phyloP scores from a whole-genome alignment of 2,888 invertebrate genomes.

The Sthenelais limicola region DNA sequence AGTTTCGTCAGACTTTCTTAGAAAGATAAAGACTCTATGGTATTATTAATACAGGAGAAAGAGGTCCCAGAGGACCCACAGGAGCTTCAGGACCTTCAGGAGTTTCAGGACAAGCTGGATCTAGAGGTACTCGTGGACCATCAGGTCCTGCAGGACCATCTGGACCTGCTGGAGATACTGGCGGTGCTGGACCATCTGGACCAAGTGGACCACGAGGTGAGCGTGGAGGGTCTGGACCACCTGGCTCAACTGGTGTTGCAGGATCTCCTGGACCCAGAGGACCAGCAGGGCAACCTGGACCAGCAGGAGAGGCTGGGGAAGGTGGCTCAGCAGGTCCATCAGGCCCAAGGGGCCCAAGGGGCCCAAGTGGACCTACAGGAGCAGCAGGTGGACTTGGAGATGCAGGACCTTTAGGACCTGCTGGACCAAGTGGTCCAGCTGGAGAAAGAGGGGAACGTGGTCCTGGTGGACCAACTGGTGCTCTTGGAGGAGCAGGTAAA shows the following conservation, averaged over 20 bases:
- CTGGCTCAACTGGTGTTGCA: conserved; percentile 45
- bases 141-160: conserved; percentile 34
- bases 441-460: conserved; percentile 45
- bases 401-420: conserved; percentile 43
- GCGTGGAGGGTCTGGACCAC: conserved; percentile 47
- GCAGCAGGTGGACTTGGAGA: neutral
- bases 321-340: neutral
- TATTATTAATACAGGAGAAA: too few relatives aligned
- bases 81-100: conserved; percentile 39
- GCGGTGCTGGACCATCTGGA: conserved; percentile 38
- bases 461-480: conserved; percentile 34
- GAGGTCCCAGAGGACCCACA: neutral
- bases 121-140: conserved; percentile 40
- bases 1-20: neutral
- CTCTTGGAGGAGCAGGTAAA: conserved; percentile 33
- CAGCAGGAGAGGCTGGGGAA: neutral
- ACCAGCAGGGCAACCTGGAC: neutral
- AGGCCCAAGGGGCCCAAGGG: neutral
- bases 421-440: conserved; percentile 34
- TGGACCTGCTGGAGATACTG: conserved; percentile 23
- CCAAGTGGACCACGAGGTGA: conserved; percentile 41
- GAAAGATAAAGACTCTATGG: too few relatives aligned
- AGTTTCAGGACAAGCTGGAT: conserved; percentile 40
- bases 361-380: conserved; percentile 15
- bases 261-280: conserved; percentile 28